Evolutionary conservation across 2,888 invertebrate species (phyloP), one percentile per base, ranked within the genome.

Genomic region (Drosophila meridionalis): DNA sequence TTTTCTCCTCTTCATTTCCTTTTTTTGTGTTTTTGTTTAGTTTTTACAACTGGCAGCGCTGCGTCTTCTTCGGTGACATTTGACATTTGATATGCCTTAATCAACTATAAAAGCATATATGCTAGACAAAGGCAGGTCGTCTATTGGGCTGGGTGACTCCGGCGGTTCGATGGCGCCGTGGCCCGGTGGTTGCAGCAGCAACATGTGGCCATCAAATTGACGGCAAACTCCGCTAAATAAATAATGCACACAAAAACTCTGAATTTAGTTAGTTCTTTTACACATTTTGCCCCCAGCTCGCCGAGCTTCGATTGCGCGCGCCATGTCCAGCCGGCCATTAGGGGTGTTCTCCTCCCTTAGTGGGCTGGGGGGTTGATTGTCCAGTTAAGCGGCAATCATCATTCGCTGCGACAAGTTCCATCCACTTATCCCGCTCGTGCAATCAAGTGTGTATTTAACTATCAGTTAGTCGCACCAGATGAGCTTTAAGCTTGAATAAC

Each of bases 61-160:
- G 20, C 80, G 82, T 83, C 82, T 81, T 68, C 78, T 76, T 76
- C 73, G 67, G 76, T 83, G 86, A 87, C 87, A 83, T 86, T 88
- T 84, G 87, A 89, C 87, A 87, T 87, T 89, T 87, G 89, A 87
- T 87, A 87, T 84, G 89, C 85, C 87, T 87, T 87, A 87, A 87
- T 87, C 87, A 89, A 87, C 83, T 84, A 87, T 89, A 87, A 87
- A 84, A 87, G 89, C 81, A 80, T 78, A 66, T 76, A 64, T 69
- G 58, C 71, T 69, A 75, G 79, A 74, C 78, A 74, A 76, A 73
- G 69, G 45, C 69, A 62, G 28, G 55, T 43, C 57, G 30, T 48
- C 50, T 68, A 30, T 42, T 4, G 3, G 26, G 43, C 8, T 40
- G 40, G 42, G 8, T 42, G 20, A 20, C 20, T 20, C n/a, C 14